A percentile compares a stretch with the other conserved stretches of the same genome.
These are phyloP conservation scores for Tiliqua scincoides DNA, from an alignment of 2,113 vertebrate species.

Conservation along the genomic window DNA sequence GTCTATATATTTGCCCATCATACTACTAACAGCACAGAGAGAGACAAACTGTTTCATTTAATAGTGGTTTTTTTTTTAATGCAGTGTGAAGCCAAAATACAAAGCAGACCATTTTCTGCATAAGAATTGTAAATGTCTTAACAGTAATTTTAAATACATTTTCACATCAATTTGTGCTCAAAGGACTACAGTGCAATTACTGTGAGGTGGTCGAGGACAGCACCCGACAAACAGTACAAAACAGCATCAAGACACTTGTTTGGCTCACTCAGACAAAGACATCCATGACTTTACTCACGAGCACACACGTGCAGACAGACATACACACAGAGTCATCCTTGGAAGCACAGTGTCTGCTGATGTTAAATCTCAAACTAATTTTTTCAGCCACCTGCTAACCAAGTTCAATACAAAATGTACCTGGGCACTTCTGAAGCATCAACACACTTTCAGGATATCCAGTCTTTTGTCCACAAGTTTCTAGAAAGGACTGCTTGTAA, in stretches of 20 bases:
- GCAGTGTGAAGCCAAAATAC: conserved; percentile 43
- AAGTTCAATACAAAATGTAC: conserved; percentile 11
- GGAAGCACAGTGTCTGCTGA: conserved; percentile 27
- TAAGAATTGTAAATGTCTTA: conserved; percentile 29
- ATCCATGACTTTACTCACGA: not conserved
- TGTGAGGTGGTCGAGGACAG: not conserved
- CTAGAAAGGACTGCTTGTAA: not conserved
- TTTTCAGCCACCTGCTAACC: conserved; percentile 12
- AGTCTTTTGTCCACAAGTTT: not conserved
- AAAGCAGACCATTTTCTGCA: conserved; percentile 10
- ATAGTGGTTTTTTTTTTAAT: conserved; percentile 54
- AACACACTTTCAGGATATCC: not conserved
- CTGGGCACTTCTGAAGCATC: not conserved
- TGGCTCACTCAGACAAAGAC: conserved; percentile 9
- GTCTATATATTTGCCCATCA: not conserved
- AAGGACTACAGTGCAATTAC: not conserved
- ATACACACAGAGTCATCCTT: rapidly evolving
- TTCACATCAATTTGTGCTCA: conserved; percentile 46
- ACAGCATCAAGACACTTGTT: not conserved
- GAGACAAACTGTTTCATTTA: not conserved
- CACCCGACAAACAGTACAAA: conserved; percentile 35
- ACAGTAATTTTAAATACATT: conserved; percentile 38
- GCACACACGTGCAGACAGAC: not conserved
- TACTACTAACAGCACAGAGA: not conserved
- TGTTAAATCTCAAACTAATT: conserved; percentile 20